Base-by-base conservation (phyloP, 1,140 invertebrate genomes). In the Callitettix versicolor region DNA sequence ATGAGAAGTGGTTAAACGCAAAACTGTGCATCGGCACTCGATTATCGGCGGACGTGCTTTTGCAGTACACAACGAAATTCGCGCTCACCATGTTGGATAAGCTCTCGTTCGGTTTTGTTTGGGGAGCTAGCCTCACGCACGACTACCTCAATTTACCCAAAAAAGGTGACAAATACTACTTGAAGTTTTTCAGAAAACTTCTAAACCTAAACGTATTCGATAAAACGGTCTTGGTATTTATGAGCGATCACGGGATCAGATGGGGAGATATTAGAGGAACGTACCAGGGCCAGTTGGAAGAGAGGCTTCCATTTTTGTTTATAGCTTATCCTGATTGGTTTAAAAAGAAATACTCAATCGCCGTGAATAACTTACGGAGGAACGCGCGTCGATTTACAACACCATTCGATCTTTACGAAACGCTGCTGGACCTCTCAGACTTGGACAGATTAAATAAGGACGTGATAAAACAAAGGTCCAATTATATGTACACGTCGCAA, bases 161-260 rank as follows among this genome's bases (percentile, higher is more conserved):
- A 26, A 55, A 70, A 1, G 74, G 69, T 0, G 76, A 79, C 52
- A 57, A 66, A 1, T 40, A 63, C 0, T 70, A 76, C 17, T 57
- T 60, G 20, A 48, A 63, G 0, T 65, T 71, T 21, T 26, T 77
- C n/a, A 42, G 59, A 6, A 59, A 67, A 36, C 48, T 73, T 1
- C 30, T 36, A 1, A 43, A 55, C 0, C 30, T 68, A 3, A 59
- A 63, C 3, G 48, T 71, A 1, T 56, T 78, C 3, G 69, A 75
- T 26, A 68, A 69, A 14, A 81, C 81, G 0, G 67, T 78, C 0
- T 48, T 87, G 0, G 66, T 86, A 12, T 71, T 85, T 15, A 81
- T 82, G 70, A 83, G 81, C 62, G 85, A 87, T 61, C 84, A 87
- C 63, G 85, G 85, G 0, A 76, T 83, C 58, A 65, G 81, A 54